Evolutionary conservation across 2,888 invertebrate species (phyloP), one percentile per base, ranked within the genome.

Genomic region (Heterodera filipjevi): DNA sequence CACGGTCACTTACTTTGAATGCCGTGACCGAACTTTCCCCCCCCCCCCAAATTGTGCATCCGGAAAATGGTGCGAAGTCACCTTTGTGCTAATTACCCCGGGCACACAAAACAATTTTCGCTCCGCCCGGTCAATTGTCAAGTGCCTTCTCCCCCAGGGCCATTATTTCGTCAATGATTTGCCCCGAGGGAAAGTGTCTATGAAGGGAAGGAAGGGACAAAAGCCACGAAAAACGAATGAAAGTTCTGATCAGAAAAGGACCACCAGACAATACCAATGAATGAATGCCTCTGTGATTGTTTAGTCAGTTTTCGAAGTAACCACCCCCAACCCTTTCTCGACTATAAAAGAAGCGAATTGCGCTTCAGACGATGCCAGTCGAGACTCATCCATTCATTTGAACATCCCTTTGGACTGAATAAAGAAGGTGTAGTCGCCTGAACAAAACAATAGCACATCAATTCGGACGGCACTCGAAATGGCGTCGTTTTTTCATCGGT

Each of bases 401-500:
- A 19, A n/a, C 59, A 6, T 59, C n/a, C 19, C n/a, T 59, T 59
- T 27, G 59, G 59, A 59, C 49, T 22, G 49, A 22, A 53, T 22
- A 5, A 3, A 10, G 39, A 39, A 39, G 39, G 5, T 39, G 39
- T n/a, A 39, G 39, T 39, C 39, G 10, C 39, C 39, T 2, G 44
- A 12, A 44, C 44, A 53, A 53, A 53, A 53, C 53, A 53, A 22
- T 19, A 19, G 22, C 53, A 53, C 53, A 59, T n/a, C 59, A 59
- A n/a, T 22, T 22, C 2, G 59, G 59, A 59, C n/a, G 59, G 16
- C 46, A 49, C 46, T 53, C 22, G n/a, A 59, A n/a, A 59, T 59
- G 59, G n/a, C 59, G n/a, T 59, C 59, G n/a, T 59, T n/a, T 27
- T 59, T n/a, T 27, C 59, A n/a, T 59, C 59, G 59, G 59, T 59